Conservation (phyloP, 2,113 vertebrate genomes). For the Poeciliopsis turrubarensis region DNA sequence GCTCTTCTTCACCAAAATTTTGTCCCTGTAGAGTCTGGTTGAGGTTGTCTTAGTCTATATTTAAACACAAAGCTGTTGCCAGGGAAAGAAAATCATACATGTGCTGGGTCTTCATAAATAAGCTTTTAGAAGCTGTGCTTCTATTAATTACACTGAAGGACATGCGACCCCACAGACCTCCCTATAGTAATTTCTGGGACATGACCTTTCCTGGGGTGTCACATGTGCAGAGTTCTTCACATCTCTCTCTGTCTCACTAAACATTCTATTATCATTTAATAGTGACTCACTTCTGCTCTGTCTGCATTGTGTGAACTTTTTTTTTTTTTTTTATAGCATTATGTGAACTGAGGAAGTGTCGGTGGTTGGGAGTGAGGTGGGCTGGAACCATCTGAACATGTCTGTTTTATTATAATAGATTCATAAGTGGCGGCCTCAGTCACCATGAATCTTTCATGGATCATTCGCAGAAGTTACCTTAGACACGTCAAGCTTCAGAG, state of each 20-base stretch:
- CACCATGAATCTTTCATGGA: constrained; percentile 45
- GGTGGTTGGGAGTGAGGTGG: neutral
- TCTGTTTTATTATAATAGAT: constrained; percentile 47
- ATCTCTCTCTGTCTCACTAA: constrained; percentile 27
- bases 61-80: constrained; percentile 48
- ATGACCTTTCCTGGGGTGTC: constrained; percentile 44
- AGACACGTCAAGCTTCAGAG: constrained; percentile 24
- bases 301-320: constrained; percentile 18
- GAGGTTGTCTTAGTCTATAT: constrained; percentile 35
- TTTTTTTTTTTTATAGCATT: neutral
- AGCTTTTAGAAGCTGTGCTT: constrained; percentile 34
- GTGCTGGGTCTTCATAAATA: constrained; percentile 17
- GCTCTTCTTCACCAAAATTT: constrained; percentile 6
- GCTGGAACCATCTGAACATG: constrained; percentile 25
- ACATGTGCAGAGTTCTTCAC: constrained; percentile 6
- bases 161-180: constrained; percentile 26
- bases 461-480: constrained; percentile 40
- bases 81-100: constrained; percentile 41
- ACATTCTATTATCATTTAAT: constrained; percentile 14
- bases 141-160: constrained; percentile 38
- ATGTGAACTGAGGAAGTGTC: neutral
- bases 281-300: constrained; percentile 37
- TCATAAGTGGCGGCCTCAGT: constrained; percentile 37
- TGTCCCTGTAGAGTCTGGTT: constrained; percentile 4
- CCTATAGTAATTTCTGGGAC: constrained; percentile 37